Percentiles rank a stretch among this genome's conserved stretches.
These are phyloP conservation scores for Monochamus saltuarius DNA, from an alignment of 1,140 invertebrate genomes.

Conservation along the genomic window DNA sequence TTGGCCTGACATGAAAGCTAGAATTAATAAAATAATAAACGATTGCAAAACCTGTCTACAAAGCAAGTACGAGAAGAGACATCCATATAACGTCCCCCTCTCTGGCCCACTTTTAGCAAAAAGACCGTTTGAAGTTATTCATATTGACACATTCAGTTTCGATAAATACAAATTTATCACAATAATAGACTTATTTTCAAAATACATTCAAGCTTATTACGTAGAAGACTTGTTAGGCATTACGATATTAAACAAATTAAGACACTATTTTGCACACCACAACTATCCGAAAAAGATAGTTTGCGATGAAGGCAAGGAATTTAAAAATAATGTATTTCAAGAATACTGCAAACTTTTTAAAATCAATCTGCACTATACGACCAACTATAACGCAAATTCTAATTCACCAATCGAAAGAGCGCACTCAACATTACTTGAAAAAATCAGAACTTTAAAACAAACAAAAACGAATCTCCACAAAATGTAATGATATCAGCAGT, in stretches of 20 bases:
- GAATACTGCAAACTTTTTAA: not conserved
- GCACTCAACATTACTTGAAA: not conserved
- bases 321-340: not conserved
- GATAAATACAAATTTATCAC: slow-evolving; percentile 34
- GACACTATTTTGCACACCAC: not conserved
- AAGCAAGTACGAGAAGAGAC: slow-evolving; percentile 29
- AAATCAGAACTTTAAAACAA: not conserved
- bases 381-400: not conserved
- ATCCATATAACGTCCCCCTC: slow-evolving; percentile 8
- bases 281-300: not conserved
- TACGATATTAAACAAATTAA: not conserved
- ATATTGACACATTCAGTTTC: slow-evolving; percentile 37
- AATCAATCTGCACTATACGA: not conserved
- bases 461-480: not conserved
- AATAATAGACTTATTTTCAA: slow-evolving; percentile 35
- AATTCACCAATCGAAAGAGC: too few species aligned
- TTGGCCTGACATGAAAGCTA: slow-evolving; percentile 24
- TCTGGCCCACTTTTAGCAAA: too few species aligned
- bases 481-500: not conserved
- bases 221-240: not conserved
- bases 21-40: slow-evolving; percentile 23
- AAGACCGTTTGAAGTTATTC: slow-evolving; percentile 11
- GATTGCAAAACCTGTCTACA: slow-evolving; percentile 29
- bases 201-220: slow-evolving; percentile 3
- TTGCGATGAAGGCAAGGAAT: not conserved